Base-by-base conservation (phyloP, 2,888 invertebrate species). In the Laothoe populi region DNA sequence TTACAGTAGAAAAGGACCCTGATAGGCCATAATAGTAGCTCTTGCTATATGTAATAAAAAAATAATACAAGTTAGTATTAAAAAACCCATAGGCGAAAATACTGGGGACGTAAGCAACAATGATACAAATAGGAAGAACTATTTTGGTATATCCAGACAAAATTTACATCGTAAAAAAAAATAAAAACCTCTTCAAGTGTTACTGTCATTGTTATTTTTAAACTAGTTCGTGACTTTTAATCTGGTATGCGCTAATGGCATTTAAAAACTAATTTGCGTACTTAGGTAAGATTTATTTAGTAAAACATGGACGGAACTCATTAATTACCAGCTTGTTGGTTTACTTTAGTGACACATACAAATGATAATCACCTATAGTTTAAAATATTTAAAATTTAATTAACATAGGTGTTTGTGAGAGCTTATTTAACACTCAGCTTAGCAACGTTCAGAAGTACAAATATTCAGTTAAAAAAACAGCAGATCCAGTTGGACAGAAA, bases 281-380 rank as follows among this genome's bases (percentile, higher is more conserved):
- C 53, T 53, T 53, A 21, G 31, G 31, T 53, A 53, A 53, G 35
- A 53, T 53, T 53, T 53, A 53, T 53, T 31, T 11, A 10, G 11
- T 19, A 49, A 19, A 11, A 31, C 31, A 16, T 35, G 53, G 31
- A 31, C 53, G 8, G 31, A 5, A 10, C 19, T 16, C 53, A 53
- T 53, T 53, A 35, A 53, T 53, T 16, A 31, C 10, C 16, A 26
- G 5, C 53, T 19, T 26, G 31, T 31, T 31, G 31, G 19, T 53
- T 53, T 53, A 53, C 53, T 53, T 53, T 53, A 16, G 16, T 35
- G 53, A 53, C 53, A 53, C 4, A 35, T 53, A 53, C 53, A 53
- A 53, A 53, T 16, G 53, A 53, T 53, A 53, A 53, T 53, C 35
- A 24, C 38, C 24, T 48, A 53, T 53, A 16, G 19, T 31, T 16